Percentiles rank a stretch among this genome's conserved stretches.
Conservation (phyloP, 2,888 invertebrate species). For the Oxystoma pomonae region DNA sequence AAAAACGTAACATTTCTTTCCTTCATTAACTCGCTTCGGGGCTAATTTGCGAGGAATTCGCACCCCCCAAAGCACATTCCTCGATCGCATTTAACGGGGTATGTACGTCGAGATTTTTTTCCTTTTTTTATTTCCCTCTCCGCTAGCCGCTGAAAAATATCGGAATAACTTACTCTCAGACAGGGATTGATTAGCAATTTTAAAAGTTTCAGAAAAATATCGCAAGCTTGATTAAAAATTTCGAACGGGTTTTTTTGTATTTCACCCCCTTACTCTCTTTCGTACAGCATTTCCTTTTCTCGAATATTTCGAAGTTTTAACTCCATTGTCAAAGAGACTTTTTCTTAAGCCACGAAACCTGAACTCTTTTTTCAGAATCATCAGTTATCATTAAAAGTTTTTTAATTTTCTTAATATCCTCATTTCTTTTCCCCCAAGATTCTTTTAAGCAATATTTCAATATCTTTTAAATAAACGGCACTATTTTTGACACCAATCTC, state of each 20-base stretch:
- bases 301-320: neutral
- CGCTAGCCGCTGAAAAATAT: constrained; percentile 22
- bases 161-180: constrained; percentile 32
- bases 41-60: constrained; percentile 50
- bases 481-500: no score
- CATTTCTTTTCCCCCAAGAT: no score
- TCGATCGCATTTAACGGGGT: constrained; percentile 37
- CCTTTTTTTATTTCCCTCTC: constrained; percentile 23
- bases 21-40: constrained; percentile 50
- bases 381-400: no score
- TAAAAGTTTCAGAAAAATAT: constrained; percentile 28
- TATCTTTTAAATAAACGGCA: no score
- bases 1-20: constrained; percentile 50
- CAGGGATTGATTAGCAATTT: constrained; percentile 41
- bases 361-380: no score
- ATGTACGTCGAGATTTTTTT: constrained; percentile 34
- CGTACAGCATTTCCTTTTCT: neutral
- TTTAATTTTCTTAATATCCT: no score
- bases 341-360: no score
- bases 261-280: neutral
- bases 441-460: no score
- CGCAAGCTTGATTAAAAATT: constrained; percentile 41
- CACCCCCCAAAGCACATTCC: constrained; percentile 46
- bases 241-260: constrained; percentile 34
- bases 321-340: neutral